phyloP scores from a whole-genome alignment of 2,113 vertebrate genomes.

The Oryzias javanicus region DNA sequence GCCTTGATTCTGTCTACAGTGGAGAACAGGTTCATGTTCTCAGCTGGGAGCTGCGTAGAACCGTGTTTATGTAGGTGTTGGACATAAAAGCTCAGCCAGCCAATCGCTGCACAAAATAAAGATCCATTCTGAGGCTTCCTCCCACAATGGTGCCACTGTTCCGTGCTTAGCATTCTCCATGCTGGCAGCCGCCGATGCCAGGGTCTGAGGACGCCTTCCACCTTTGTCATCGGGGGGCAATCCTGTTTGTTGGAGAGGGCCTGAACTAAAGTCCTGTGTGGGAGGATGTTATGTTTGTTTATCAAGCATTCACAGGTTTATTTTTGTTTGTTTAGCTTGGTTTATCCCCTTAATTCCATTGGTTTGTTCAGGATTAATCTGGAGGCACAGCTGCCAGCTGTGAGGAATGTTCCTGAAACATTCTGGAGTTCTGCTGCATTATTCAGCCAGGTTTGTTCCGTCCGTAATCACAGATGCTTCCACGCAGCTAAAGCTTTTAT shows the following conservation, averaged over 20 bases:
- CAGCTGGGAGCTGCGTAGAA: neutral
- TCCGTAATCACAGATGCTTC: too few relatives aligned
- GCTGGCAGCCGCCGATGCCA: neutral
- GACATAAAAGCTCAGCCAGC: neutral
- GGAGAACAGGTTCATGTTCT: neutral
- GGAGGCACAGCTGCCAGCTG: neutral
- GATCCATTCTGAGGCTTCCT: neutral
- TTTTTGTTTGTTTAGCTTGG: neutral
- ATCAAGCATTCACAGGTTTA: neutral
- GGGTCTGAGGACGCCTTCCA: neutral
- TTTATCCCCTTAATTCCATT: neutral
- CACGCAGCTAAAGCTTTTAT: too few relatives aligned
- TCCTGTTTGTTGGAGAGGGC: neutral
- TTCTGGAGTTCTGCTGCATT: too few relatives aligned
- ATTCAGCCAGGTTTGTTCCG: too few relatives aligned
- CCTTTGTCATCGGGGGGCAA: neutral
- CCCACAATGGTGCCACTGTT: neutral
- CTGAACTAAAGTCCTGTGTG: neutral
- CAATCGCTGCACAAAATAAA: neutral
- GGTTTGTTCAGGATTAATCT: neutral
- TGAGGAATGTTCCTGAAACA: too few relatives aligned
- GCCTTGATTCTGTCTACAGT: too few relatives aligned
- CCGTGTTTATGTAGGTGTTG: neutral
- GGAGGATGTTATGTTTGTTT: conserved; percentile 2
- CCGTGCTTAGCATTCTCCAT: neutral